phyloP scores from a whole-genome alignment of 2,113 vertebrate genomes.

The Furnarius figulus region DNA sequence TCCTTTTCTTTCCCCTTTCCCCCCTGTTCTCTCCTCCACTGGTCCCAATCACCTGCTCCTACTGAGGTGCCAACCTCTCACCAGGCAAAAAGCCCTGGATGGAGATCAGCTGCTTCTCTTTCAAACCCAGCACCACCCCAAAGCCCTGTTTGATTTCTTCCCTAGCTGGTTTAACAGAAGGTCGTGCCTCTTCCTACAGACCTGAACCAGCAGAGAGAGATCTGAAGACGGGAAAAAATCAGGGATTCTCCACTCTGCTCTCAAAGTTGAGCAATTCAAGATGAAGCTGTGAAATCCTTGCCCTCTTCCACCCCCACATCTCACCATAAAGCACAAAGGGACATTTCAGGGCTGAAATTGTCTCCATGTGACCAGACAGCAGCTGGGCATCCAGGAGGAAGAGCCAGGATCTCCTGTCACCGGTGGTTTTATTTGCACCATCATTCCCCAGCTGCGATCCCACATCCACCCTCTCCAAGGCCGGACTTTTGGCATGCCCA shows the following conservation, averaged over 20 bases:
- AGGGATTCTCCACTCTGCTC: background rate
- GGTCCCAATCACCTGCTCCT: background rate
- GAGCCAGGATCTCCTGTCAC: background rate
- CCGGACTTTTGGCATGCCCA: accelerated
- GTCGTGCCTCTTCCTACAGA: background rate
- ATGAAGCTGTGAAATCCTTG: background rate
- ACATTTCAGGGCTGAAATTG: background rate
- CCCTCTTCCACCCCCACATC: background rate
- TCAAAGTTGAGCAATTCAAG: background rate
- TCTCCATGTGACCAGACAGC: background rate
- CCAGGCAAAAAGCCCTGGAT: background rate
- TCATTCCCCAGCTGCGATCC: background rate
- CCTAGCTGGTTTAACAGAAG: background rate
- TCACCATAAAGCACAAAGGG: background rate
- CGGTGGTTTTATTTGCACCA: background rate
- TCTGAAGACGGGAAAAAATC: background rate
- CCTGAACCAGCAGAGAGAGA: background rate
- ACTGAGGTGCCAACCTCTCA: background rate
- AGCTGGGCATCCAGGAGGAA: background rate
- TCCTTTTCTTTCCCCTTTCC: background rate
- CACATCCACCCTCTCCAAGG: background rate
- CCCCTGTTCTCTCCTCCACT: accelerated
- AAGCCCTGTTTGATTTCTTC: background rate
- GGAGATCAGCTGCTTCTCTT: background rate
- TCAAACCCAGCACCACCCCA: background rate